Evolutionary conservation across 2,888 invertebrate genomes (phyloP).

Genomic region (Patella depressa): DNA sequence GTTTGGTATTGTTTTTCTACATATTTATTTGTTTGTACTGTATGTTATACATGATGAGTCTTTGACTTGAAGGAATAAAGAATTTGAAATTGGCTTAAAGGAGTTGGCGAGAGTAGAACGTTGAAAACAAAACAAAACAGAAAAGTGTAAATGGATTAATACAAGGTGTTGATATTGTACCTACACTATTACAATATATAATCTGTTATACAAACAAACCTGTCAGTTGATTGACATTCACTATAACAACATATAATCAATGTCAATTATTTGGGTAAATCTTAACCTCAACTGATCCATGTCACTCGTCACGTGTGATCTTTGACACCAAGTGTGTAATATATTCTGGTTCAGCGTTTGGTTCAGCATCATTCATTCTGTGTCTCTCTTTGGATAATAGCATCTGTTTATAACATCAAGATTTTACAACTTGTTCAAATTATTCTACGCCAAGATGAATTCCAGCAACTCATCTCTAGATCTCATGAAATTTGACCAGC

Average conservation of each 20-base stretch:
- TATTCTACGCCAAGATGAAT: background rate
- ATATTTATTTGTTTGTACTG: too few relatives aligned
- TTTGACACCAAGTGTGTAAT: background rate
- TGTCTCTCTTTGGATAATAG: background rate
- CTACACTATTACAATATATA: too few relatives aligned
- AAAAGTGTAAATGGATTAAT: too few relatives aligned
- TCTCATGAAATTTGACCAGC: background rate
- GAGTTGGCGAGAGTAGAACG: too few relatives aligned
- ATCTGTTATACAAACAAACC: too few relatives aligned
- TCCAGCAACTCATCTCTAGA: background rate
- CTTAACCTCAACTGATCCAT: background rate
- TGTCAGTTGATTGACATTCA: too few relatives aligned
- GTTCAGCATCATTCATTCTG: background rate
- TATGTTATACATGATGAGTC: too few relatives aligned
- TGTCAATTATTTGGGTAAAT: background rate
- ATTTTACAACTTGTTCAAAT: background rate
- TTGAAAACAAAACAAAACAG: too few relatives aligned
- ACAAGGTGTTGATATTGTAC: too few relatives aligned
- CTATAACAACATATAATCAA: slow-evolving; percentile 2
- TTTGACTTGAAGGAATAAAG: too few relatives aligned
- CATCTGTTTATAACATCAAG: background rate
- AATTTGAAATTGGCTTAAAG: too few relatives aligned
- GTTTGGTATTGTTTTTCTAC: too few relatives aligned
- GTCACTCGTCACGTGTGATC: slow-evolving; percentile 4
- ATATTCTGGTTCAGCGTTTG: background rate